These are phyloP conservation scores for Petrolisthes manimaculis DNA, from an alignment of 2,888 invertebrate species.

Conservation along the genomic window DNA sequence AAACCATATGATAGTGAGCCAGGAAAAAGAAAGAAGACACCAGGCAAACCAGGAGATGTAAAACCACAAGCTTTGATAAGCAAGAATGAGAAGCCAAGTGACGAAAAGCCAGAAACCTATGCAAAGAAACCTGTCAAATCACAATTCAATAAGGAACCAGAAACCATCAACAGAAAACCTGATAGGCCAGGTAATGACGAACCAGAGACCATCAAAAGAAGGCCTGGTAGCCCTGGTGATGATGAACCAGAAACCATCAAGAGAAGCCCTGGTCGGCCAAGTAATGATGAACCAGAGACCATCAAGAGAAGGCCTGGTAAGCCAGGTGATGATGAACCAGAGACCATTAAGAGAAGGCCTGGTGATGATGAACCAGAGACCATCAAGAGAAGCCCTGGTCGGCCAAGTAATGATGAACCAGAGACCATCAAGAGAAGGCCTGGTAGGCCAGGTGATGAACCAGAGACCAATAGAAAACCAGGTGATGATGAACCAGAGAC, in stretches of 20 bases:
- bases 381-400: constrained; percentile 10
- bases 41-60: constrained; percentile 27
- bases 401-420: constrained; percentile 5
- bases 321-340: constrained; percentile 21
- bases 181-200: constrained; percentile 11
- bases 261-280: constrained; percentile 10
- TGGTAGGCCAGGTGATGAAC: constrained; percentile 16
- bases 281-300: constrained; percentile 17
- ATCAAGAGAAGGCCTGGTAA: constrained; percentile 20
- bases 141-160: constrained; percentile 11
- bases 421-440: constrained; percentile 20
- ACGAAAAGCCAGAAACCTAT: constrained; percentile 13
- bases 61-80: not conserved
- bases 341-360: constrained; percentile 15
- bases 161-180: constrained; percentile 20
- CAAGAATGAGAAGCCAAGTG: not conserved
- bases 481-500: constrained; percentile 26
- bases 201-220: constrained; percentile 13
- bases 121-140: constrained; percentile 20
- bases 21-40: not conserved
- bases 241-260: constrained; percentile 19
- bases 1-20: not conserved
- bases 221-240: constrained; percentile 12
- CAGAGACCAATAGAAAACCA: constrained; percentile 12
- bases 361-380: constrained; percentile 49